Evolutionary conservation across 1,140 invertebrate genomes (phyloP).

Genomic region (Tetramorium alpestre): DNA sequence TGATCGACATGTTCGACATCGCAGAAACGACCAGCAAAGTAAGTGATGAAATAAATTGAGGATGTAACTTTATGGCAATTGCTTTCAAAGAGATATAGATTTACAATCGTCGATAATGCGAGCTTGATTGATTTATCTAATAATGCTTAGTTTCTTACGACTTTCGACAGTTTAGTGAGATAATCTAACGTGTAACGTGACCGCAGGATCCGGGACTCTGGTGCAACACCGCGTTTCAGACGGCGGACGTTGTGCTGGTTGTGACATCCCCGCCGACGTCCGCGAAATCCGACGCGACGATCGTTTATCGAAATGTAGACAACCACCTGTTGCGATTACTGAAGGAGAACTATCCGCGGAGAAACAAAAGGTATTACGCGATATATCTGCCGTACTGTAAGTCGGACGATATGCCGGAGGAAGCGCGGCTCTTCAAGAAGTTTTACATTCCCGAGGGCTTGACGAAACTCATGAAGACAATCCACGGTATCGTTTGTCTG

Average conservation of each 20-base stretch:
- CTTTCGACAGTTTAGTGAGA: neutral
- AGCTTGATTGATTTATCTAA: neutral
- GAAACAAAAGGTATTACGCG: constrained; percentile 79
- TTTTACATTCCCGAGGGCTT: constrained; percentile 80
- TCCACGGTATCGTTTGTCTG: constrained; percentile 76
- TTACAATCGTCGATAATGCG: neutral
- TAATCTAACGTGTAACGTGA: neutral
- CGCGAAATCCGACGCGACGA: constrained; percentile 65
- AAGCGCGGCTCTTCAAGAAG: constrained; percentile 77
- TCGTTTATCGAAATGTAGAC: constrained; percentile 78
- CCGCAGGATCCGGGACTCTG: constrained; percentile 80
- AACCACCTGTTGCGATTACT: constrained; percentile 78
- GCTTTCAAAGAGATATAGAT: neutral
- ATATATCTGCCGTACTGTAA: constrained; percentile 83
- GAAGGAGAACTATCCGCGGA: constrained; percentile 77
- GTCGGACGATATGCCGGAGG: constrained; percentile 79
- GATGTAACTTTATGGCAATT: neutral
- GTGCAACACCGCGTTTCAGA: constrained; percentile 81
- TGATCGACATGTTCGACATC: constrained; percentile 81
- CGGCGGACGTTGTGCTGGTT: constrained; percentile 79
- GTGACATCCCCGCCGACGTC: constrained; percentile 78
- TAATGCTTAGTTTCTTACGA: neutral
- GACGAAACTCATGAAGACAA: constrained; percentile 78
- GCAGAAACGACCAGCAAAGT: constrained; percentile 78
- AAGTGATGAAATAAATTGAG: constrained; percentile 20